phyloP scores from a whole-genome alignment of 2,888 invertebrate species.

The Sarcophaga carnaria region DNA sequence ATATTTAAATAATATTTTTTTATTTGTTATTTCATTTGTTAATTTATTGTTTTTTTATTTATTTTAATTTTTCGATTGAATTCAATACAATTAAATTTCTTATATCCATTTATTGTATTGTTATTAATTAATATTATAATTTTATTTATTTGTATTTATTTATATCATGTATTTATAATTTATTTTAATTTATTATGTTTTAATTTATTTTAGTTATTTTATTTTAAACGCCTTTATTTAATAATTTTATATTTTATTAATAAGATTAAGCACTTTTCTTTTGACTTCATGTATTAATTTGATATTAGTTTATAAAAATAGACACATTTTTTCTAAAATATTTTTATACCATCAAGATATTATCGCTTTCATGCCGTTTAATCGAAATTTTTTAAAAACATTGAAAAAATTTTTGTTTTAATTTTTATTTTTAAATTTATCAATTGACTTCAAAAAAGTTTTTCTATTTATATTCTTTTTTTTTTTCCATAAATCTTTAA shows the following conservation, averaged over 20 bases:
- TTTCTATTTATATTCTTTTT: constrained; percentile 38
- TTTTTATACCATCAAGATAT: constrained; percentile 54
- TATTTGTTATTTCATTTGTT: background rate
- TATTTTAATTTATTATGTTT: no score
- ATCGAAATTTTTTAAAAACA: constrained; percentile 28
- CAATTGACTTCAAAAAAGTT: background rate
- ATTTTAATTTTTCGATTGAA: background rate
- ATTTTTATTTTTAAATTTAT: constrained; percentile 1
- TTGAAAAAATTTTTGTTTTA: constrained; percentile 34
- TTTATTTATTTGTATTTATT: background rate
- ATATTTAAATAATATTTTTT: background rate
- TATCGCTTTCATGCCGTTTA: constrained; percentile 52
- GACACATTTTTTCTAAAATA: constrained; percentile 18
- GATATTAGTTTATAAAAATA: no score
- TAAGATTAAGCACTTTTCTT: background rate
- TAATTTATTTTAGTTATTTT: constrained; percentile 33
- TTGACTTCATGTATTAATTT: background rate
- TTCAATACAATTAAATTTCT: background rate
- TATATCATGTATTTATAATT: background rate
- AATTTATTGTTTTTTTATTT: background rate
- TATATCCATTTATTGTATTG: background rate
- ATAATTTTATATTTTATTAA: background rate
- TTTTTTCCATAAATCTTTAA: constrained; percentile 32
- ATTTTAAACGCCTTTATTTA: constrained; percentile 1
- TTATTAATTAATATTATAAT: background rate